These are phyloP conservation scores for Coryphaenoides rupestris DNA, from an alignment of 2,113 vertebrate genomes.

Conservation along the genomic window DNA sequence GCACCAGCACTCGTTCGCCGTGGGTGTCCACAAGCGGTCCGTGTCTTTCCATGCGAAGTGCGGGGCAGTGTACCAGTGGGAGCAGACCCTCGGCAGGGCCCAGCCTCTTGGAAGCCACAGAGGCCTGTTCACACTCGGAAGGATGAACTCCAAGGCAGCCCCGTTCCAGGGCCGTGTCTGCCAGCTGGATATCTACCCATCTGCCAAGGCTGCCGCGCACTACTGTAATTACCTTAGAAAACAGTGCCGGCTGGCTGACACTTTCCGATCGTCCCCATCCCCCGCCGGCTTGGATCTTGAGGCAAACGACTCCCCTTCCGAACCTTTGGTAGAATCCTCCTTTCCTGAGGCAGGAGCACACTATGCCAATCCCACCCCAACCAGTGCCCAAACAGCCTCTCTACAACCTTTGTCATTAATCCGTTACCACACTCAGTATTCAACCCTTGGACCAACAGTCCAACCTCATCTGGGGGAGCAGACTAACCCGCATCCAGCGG, in stretches of 20 bases:
- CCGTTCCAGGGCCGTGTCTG: constrained; percentile 87
- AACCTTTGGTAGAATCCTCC: constrained; percentile 20
- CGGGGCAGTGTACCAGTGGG: constrained; percentile 76
- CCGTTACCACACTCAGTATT: constrained; percentile 18
- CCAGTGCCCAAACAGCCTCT: constrained; percentile 23
- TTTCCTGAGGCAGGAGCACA: constrained; percentile 21
- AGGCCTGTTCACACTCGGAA: constrained; percentile 83
- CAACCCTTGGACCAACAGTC: constrained; percentile 30
- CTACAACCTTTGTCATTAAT: constrained; percentile 21
- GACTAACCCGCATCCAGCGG: constrained; percentile 32
- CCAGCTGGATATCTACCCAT: constrained; percentile 91
- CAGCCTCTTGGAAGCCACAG: constrained; percentile 69
- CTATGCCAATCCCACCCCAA: constrained; percentile 24
- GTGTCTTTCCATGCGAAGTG: constrained; percentile 83
- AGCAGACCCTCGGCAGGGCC: constrained; percentile 70
- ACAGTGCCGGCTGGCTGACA: constrained; percentile 83
- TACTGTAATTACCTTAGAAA: constrained; percentile 89
- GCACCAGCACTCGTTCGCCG: constrained; percentile 81
- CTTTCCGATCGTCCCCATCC: constrained; percentile 69
- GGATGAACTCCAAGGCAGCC: constrained; percentile 82
- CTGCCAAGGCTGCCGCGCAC: constrained; percentile 79
- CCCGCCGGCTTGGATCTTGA: constrained; percentile 29
- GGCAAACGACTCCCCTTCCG: constrained; percentile 34
- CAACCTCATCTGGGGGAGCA: constrained; percentile 26
- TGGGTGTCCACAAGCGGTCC: constrained; percentile 72